Evolutionary conservation across 1,140 invertebrate species (phyloP).

Genomic region (Lanistes nyassanus): DNA sequence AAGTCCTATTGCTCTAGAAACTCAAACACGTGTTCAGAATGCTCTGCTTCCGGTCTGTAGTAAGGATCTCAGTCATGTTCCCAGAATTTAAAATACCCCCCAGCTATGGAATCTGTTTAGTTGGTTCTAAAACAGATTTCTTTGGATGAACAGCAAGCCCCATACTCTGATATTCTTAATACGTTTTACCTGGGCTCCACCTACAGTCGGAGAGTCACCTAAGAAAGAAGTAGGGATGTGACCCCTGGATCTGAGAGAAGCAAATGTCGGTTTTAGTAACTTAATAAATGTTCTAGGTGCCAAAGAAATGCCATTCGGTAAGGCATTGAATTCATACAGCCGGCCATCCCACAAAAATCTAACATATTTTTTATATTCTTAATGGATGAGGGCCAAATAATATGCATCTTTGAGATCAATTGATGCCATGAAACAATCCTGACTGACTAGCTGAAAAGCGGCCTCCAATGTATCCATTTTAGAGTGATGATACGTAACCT

Average conservation of each 20-base stretch:
- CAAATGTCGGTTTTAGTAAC: constrained; percentile 28
- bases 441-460: constrained; percentile 30
- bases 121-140: constrained; percentile 14
- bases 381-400: constrained; percentile 30
- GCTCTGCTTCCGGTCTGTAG: background rate
- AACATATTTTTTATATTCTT: constrained; percentile 30
- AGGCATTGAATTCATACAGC: constrained; percentile 32
- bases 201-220: constrained; percentile 16
- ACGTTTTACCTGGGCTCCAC: background rate
- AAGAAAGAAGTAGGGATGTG: constrained; percentile 18
- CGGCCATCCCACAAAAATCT: constrained; percentile 30
- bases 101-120: background rate
- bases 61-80: constrained; percentile 1
- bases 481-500: constrained; percentile 42
- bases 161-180: constrained; percentile 3
- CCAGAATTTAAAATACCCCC: constrained; percentile 11
- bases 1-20: background rate
- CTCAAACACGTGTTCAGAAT: background rate
- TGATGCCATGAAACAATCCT: constrained; percentile 40
- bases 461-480: constrained; percentile 45
- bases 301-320: constrained; percentile 35
- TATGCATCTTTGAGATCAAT: constrained; percentile 41
- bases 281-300: constrained; percentile 28
- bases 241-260: constrained; percentile 19
- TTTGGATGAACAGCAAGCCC: constrained; percentile 16